Conservation (phyloP, 2,888 invertebrate genomes). For the Drosophila nr. fundita region DNA sequence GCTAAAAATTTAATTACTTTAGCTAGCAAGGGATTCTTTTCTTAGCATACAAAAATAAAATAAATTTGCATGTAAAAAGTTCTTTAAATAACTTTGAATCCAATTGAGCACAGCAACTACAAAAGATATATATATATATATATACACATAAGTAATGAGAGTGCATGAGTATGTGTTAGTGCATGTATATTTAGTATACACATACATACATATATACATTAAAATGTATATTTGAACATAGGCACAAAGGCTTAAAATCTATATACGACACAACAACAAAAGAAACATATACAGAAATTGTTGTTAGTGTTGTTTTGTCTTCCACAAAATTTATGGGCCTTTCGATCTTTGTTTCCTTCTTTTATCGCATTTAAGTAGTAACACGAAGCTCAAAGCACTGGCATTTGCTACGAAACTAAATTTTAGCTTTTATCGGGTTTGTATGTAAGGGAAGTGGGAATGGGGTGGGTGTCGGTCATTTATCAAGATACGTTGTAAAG, state of each 20-base stretch:
- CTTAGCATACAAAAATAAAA: slow-evolving; percentile 23
- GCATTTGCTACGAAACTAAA: slow-evolving; percentile 28
- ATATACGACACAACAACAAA: slow-evolving; percentile 42
- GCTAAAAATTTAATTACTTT: slow-evolving; percentile 33
- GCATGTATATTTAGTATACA: slow-evolving; percentile 11
- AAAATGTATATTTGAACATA: slow-evolving; percentile 19
- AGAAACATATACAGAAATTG: slow-evolving; percentile 38
- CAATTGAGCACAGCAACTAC: slow-evolving; percentile 58
- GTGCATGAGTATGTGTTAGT: neutral
- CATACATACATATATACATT: slow-evolving; percentile 1
- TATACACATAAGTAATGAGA: slow-evolving; percentile 11
- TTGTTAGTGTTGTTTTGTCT: slow-evolving; percentile 52
- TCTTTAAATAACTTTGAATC: slow-evolving; percentile 56
- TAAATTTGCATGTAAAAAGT: slow-evolving; percentile 48
- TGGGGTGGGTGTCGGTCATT: slow-evolving; percentile 6
- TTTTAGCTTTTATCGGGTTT: slow-evolving; percentile 19
- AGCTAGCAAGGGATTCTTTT: slow-evolving; percentile 30
- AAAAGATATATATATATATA: slow-evolving; percentile 4
- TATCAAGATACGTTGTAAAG: slow-evolving; percentile 35
- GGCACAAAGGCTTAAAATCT: slow-evolving; percentile 45
- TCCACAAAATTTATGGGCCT: slow-evolving; percentile 57
- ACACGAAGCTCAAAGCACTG: slow-evolving; percentile 35
- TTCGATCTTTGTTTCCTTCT: slow-evolving; percentile 52
- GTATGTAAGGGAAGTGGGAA: neutral
- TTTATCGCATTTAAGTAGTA: slow-evolving; percentile 45